Percentiles rank a stretch among this genome's conserved stretches.
phyloP scores from a whole-genome alignment of 2,888 invertebrate genomes.

The Perizoma affinitatum region DNA sequence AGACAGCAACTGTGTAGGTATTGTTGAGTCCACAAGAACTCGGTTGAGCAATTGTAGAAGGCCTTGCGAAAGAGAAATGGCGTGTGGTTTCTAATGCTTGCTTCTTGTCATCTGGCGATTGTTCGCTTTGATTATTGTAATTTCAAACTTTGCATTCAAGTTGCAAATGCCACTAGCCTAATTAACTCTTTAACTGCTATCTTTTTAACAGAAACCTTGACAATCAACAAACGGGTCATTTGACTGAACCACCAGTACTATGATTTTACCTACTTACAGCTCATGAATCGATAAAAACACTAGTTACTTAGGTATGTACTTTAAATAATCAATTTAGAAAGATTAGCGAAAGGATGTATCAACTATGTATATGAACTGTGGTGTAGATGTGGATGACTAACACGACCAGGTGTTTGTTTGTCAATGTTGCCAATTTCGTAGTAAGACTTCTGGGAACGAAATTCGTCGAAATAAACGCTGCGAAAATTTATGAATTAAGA shows the following conservation, averaged over 20 bases:
- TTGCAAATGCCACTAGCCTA: constrained; percentile 8
- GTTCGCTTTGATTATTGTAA: constrained; percentile 52
- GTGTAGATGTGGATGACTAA: constrained; percentile 43
- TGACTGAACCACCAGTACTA: background rate
- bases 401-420: constrained; percentile 50
- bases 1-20: constrained; percentile 48
- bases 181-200: background rate
- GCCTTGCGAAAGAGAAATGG: constrained; percentile 77
- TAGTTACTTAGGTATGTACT: background rate
- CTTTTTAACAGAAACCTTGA: background rate
- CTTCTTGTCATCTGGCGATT: constrained; percentile 69
- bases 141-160: constrained; percentile 32
- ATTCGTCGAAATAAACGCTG: constrained; percentile 23
- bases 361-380: constrained; percentile 6
- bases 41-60: constrained; percentile 75
- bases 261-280: background rate
- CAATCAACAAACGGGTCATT: background rate
- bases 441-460: constrained; percentile 54
- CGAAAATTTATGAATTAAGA: constrained; percentile 45
- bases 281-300: constrained; percentile 5
- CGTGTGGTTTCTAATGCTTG: constrained; percentile 68
- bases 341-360: constrained; percentile 9
- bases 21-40: constrained; percentile 22
- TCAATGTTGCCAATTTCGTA: constrained; percentile 53
- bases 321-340: background rate